These are phyloP conservation scores for Thecocarcelia acutangulata DNA, from an alignment of 2,888 invertebrate genomes.

Conservation along the genomic window DNA sequence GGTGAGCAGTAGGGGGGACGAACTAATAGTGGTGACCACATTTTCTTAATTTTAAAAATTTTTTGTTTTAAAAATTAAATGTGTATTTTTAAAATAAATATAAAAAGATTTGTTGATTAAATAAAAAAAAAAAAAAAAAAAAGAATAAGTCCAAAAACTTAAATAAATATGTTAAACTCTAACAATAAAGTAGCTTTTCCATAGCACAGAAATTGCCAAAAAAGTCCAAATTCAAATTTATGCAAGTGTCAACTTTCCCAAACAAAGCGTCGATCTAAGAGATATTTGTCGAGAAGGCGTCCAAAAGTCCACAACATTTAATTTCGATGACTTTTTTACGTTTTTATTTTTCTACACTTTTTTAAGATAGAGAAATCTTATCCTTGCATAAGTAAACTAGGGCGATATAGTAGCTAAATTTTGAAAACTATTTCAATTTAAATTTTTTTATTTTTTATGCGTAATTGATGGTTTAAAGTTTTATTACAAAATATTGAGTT, in stretches of 20 bases:
- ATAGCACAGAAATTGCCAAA: slow-evolving; percentile 18
- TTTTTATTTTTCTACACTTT: too few species aligned
- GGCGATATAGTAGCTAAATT: too few species aligned
- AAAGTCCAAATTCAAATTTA: background rate
- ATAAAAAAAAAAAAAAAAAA: slow-evolving; percentile 66
- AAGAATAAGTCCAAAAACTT: slow-evolving; percentile 41
- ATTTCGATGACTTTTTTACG: too few species aligned
- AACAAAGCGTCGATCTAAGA: background rate
- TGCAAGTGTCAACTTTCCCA: background rate
- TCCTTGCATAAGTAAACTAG: too few species aligned
- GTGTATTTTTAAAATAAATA: slow-evolving; percentile 69
- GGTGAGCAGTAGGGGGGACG: slow-evolving; percentile 78
- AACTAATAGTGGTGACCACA: slow-evolving; percentile 81
- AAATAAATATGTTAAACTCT: slow-evolving; percentile 5
- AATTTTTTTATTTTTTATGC: too few species aligned
- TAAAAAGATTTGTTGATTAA: slow-evolving; percentile 64
- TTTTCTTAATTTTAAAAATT: slow-evolving; percentile 81
- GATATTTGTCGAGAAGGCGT: too few species aligned
- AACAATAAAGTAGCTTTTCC: slow-evolving; percentile 25
- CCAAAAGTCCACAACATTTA: too few species aligned
- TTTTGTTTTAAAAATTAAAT: slow-evolving; percentile 77
- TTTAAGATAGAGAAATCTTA: too few species aligned
- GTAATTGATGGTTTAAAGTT: too few species aligned
- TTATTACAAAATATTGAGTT: too few species aligned
- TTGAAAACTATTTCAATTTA: too few species aligned